Conservation (phyloP, 2,888 invertebrate genomes). For the Eristalinus sepulchralis region DNA sequence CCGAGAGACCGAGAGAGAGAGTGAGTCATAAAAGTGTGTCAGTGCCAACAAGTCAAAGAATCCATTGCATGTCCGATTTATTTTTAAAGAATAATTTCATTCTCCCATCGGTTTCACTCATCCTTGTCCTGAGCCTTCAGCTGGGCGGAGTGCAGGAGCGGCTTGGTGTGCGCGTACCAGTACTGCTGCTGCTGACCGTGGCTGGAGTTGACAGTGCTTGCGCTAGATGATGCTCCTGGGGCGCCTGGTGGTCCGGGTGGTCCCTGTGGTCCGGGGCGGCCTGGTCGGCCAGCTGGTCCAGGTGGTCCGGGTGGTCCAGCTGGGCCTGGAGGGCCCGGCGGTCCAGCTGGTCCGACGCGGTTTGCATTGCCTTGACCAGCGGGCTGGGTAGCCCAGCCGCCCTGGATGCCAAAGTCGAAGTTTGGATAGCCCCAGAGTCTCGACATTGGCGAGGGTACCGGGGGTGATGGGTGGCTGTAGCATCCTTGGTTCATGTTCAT, state of each 20-base stretch:
- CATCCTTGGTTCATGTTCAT: conserved; percentile 18
- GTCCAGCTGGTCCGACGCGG: conserved; percentile 74
- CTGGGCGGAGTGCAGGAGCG: conserved; percentile 41
- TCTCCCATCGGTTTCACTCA: not conserved
- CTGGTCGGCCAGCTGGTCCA: conserved; percentile 66
- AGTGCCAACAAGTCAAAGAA: too few relatives aligned
- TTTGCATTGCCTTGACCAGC: conserved; percentile 28
- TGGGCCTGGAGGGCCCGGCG: conserved; percentile 65
- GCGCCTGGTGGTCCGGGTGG: conserved; percentile 49
- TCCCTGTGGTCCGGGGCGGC: conserved; percentile 47
- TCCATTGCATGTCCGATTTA: not conserved
- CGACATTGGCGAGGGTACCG: conserved; percentile 4
- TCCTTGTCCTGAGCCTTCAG: conserved; percentile 34
- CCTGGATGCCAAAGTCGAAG: conserved; percentile 56
- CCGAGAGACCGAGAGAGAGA: not conserved
- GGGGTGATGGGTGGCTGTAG: conserved; percentile 5
- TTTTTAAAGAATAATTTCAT: not conserved
- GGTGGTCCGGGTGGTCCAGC: conserved; percentile 64
- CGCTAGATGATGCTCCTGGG: conserved; percentile 62
- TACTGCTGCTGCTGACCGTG: conserved; percentile 72
- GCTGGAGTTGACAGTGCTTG: conserved; percentile 73
- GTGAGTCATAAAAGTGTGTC: not conserved
- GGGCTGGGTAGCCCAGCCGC: not conserved
- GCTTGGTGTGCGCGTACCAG: conserved; percentile 61
- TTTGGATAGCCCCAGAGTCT: conserved; percentile 48